These are phyloP conservation scores for Tanypteryx hageni DNA, from an alignment of 2,888 invertebrate species.

Conservation along the genomic window DNA sequence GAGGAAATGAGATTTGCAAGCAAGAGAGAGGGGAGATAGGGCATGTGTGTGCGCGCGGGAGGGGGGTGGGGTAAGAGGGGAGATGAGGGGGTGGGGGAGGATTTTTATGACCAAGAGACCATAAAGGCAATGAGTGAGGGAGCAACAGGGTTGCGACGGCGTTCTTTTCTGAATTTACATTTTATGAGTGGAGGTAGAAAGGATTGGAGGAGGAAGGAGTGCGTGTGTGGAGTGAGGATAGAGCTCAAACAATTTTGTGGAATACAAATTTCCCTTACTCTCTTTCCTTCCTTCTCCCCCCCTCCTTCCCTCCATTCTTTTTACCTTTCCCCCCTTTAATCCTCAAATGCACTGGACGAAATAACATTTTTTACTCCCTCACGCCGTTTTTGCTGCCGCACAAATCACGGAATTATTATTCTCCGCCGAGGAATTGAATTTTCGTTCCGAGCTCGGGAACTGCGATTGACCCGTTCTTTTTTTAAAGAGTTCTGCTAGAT, in stretches of 20 bases:
- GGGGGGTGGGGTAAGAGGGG: background rate
- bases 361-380: too few relatives aligned
- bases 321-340: background rate
- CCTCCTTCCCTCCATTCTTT: background rate
- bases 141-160: constrained; percentile 25
- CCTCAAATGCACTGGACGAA: too few relatives aligned
- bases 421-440: too few relatives aligned
- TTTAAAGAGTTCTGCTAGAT: too few relatives aligned
- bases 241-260: constrained; percentile 17
- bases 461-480: too few relatives aligned
- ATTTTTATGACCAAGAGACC: background rate
- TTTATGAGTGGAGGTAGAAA: background rate
- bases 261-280: constrained; percentile 23
- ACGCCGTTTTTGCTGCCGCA: too few relatives aligned
- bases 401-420: too few relatives aligned
- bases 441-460: too few relatives aligned
- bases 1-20: constrained; percentile 6
- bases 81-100: background rate
- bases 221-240: background rate
- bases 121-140: constrained; percentile 20
- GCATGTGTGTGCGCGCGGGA: background rate
- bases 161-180: constrained; percentile 46
- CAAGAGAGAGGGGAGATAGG: background rate
- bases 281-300: background rate
- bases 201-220: background rate